These are phyloP conservation scores for Gopherus evgoodei DNA, from an alignment of 2,113 vertebrate genomes.

Conservation along the genomic window DNA sequence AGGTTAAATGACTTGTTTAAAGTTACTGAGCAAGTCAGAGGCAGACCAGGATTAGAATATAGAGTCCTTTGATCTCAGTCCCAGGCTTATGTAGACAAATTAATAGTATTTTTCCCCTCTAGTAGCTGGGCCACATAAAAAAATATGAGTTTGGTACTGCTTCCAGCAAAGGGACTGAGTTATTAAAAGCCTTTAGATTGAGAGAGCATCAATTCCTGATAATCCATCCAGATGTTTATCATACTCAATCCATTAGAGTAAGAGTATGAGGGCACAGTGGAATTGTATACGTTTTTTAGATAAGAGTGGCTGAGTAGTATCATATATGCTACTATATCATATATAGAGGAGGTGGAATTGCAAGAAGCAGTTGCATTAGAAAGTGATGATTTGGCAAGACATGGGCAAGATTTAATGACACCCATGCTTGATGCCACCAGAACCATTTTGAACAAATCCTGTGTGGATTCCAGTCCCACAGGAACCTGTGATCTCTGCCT, in stretches of 20 bases:
- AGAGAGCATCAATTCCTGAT: no score
- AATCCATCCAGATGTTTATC: no score
- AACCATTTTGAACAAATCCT: not conserved
- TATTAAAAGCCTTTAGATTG: no score
- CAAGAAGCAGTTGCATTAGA: not conserved
- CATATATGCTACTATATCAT: not conserved
- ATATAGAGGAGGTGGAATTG: not conserved
- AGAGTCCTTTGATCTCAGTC: not conserved
- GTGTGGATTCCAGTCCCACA: no score
- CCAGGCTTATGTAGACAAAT: no score
- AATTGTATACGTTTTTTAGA: not conserved
- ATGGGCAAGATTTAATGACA: not conserved
- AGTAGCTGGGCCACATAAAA: not conserved
- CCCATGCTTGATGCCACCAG: not conserved
- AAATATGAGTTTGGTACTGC: not conserved
- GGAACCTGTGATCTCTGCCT: no score
- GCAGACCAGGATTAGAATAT: constrained; percentile 6
- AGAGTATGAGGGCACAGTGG: not conserved
- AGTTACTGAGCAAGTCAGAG: not conserved
- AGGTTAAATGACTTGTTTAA: constrained; percentile 12
- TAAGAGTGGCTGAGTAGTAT: not conserved
- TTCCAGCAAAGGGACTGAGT: not conserved
- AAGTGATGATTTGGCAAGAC: not conserved
- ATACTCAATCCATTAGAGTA: not conserved
- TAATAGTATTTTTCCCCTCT: not conserved